A percentile compares a stretch with the other conserved stretches of the same genome.
These are phyloP conservation scores for Danionella dracula DNA, from an alignment of 2,797 vertebrate species.

Conservation along the genomic window DNA sequence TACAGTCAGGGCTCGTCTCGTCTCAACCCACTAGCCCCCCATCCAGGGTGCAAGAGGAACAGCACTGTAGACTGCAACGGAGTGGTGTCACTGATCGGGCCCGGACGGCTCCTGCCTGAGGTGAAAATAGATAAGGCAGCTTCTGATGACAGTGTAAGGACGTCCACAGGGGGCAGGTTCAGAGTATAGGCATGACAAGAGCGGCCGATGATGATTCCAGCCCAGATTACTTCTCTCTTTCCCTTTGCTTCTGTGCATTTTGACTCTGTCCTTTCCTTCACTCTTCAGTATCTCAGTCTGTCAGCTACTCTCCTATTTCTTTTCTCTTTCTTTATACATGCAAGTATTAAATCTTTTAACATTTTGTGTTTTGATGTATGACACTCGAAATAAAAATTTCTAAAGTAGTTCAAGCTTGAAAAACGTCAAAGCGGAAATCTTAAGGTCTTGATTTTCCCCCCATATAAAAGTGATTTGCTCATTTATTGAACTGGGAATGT, in stretches of 20 bases:
- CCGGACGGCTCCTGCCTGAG: slow-evolving; percentile 97
- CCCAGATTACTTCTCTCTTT: slow-evolving; percentile 38
- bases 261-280: slow-evolving; percentile 29
- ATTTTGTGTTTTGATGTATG: too few relatives aligned
- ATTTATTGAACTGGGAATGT: too few relatives aligned
- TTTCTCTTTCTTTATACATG: slow-evolving; percentile 14
- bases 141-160: slow-evolving; percentile 77
- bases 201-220: slow-evolving; percentile 71
- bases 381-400: too few relatives aligned
- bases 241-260: slow-evolving; percentile 55
- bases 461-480: too few relatives aligned
- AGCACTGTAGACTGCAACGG: slow-evolving; percentile 98
- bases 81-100: slow-evolving; percentile 95
- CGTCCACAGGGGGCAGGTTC: slow-evolving; percentile 75
- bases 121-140: slow-evolving; percentile 98
- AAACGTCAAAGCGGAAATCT: too few relatives aligned
- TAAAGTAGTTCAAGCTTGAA: too few relatives aligned
- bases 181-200: slow-evolving; percentile 80
- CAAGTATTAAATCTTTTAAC: slow-evolving; percentile 20
- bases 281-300: not conserved
- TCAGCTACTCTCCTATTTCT: not conserved
- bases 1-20: slow-evolving; percentile 95
- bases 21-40: slow-evolving; percentile 85
- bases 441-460: too few relatives aligned
- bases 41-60: slow-evolving; percentile 81